phyloP scores from a whole-genome alignment of 30 jellyfish, hydroid and myxozoan species.

The Turritopsis rubra region DNA sequence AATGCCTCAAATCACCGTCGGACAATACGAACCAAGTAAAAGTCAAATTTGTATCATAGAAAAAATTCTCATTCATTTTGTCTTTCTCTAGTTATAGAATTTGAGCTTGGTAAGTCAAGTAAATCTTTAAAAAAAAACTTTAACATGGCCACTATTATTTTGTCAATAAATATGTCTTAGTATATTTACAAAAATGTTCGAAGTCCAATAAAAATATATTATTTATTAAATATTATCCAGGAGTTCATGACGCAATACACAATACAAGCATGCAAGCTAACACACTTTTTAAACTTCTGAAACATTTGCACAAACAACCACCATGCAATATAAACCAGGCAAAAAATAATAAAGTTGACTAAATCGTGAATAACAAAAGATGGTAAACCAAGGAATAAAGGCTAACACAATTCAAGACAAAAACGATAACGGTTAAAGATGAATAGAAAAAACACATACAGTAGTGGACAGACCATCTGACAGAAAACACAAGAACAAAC shows the following conservation, averaged over 20 bases:
- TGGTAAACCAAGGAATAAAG: not conserved
- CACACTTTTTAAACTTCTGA: conserved; percentile 1
- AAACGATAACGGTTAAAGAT: not conserved
- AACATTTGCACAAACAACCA: not conserved
- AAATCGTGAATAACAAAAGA: not conserved
- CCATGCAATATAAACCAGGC: not conserved
- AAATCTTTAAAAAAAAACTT: conserved; percentile 11
- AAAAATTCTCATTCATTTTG: not conserved
- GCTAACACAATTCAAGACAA: not conserved
- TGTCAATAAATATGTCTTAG: conserved; percentile 41
- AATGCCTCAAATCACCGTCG: not conserved
- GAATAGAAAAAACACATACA: not conserved
- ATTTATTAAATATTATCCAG: conserved; percentile 36
- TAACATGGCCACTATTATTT: conserved; percentile 8
- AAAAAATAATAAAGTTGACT: not conserved
- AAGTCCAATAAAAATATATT: conserved; percentile 47
- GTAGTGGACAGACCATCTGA: not conserved
- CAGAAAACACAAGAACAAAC: not conserved
- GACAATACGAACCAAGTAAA: not conserved
- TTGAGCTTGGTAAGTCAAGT: not conserved
- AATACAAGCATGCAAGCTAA: conserved; percentile 8
- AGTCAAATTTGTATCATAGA: not conserved
- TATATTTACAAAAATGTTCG: conserved; percentile 43
- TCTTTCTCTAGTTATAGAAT: not conserved
- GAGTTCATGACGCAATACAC: conserved; percentile 2